Conservation (phyloP, 2,113 vertebrate genomes). For the Marmota monax region DNA sequence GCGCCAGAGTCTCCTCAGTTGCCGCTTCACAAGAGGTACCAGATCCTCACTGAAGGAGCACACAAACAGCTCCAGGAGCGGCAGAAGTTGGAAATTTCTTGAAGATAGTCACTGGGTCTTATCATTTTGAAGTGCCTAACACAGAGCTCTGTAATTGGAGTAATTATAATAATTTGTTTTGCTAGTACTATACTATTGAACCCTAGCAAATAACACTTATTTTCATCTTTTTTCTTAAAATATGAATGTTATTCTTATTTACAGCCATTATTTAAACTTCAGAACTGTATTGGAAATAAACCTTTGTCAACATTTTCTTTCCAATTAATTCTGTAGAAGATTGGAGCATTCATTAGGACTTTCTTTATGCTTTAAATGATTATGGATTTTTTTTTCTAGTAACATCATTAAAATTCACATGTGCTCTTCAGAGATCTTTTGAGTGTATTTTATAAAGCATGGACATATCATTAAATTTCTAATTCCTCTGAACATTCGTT, state of each 20-base stretch:
- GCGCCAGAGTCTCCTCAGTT: too few relatives aligned
- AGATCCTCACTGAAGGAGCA: too few relatives aligned
- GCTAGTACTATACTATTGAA: not conserved
- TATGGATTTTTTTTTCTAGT: not conserved
- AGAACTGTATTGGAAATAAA: conserved; percentile 16
- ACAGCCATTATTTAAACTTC: conserved; percentile 30
- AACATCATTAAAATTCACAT: conserved; percentile 37
- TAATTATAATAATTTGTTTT: not conserved
- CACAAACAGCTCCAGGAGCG: too few relatives aligned
- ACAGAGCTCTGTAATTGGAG: not conserved
- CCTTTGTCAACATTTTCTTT: conserved; percentile 56
- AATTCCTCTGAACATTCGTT: not conserved
- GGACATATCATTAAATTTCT: conserved; percentile 34
- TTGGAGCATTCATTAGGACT: not conserved
- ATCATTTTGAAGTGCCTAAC: not conserved
- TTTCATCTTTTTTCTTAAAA: conserved; percentile 46
- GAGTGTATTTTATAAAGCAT: not conserved
- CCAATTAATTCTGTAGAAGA: conserved; percentile 11
- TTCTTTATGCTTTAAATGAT: not conserved
- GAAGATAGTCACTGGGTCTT: conserved; percentile 20
- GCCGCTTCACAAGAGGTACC: too few relatives aligned
- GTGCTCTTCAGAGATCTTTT: not conserved
- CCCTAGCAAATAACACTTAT: not conserved
- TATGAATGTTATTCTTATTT: not conserved
- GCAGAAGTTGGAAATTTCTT: not conserved